phyloP scores from a whole-genome alignment of 2,888 invertebrate genomes.

The Mechanitis mazaeus region DNA sequence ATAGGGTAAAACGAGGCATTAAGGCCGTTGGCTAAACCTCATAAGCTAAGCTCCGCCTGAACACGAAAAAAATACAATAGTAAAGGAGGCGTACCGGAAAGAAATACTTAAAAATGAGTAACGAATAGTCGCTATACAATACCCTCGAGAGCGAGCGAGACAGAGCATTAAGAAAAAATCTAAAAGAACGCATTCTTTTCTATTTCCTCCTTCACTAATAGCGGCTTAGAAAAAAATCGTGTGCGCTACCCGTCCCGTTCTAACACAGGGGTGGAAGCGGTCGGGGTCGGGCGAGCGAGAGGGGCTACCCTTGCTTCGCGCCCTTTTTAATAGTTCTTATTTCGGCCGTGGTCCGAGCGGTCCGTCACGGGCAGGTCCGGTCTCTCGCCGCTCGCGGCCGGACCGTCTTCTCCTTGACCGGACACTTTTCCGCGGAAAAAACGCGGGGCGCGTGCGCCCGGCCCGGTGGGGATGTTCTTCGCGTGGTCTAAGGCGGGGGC shows the following conservation, averaged over 20 bases:
- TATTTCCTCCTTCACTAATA: conserved; percentile 74
- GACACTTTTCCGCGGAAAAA: conserved; percentile 76
- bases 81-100: conserved; percentile 70
- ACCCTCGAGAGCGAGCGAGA: conserved; percentile 58
- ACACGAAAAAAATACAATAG: conserved; percentile 60
- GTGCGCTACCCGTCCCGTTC: conserved; percentile 64
- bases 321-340: conserved; percentile 73
- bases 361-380: conserved; percentile 46
- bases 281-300: conserved; percentile 68
- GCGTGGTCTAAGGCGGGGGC: conserved; percentile 75
- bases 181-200: conserved; percentile 74
- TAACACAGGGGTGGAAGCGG: conserved; percentile 58
- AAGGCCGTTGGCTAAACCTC: conserved; percentile 64
- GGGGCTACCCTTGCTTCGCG: conserved; percentile 56
- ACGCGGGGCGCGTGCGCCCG: conserved; percentile 74
- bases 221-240: conserved; percentile 73
- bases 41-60: conserved; percentile 70
- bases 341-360: conserved; percentile 66
- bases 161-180: conserved; percentile 65
- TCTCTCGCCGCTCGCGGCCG: conserved; percentile 31
- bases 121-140: conserved; percentile 46
- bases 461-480: conserved; percentile 74
- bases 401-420: conserved; percentile 72
- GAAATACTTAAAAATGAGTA: conserved; percentile 60
- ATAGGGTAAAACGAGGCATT: conserved; percentile 49